These are phyloP conservation scores for Caenorhabditis remanei DNA, from an alignment of 1,140 invertebrate species.

Conservation along the genomic window DNA sequence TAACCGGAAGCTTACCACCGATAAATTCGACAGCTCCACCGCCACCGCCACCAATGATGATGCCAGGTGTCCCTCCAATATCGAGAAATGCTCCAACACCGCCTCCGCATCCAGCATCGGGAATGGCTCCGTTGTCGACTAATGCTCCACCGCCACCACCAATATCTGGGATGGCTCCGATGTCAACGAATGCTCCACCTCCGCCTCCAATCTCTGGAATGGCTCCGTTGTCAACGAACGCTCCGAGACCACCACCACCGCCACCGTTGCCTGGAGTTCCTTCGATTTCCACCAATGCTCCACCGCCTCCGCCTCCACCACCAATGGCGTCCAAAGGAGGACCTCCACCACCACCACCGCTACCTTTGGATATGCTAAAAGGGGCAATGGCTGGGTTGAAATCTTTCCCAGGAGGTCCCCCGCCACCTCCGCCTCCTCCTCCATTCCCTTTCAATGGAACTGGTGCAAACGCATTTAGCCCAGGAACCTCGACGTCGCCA, in stretches of 20 bases:
- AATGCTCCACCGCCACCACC: neutral
- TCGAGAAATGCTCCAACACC: neutral
- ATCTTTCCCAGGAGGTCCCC: neutral
- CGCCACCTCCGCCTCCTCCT: slow-evolving; percentile 1
- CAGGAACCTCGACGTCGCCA: slow-evolving; percentile 2
- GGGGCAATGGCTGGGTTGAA: neutral
- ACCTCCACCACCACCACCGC: slow-evolving; percentile 1
- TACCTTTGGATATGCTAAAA: slow-evolving; percentile 8
- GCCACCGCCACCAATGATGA: neutral
- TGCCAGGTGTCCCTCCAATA: neutral
- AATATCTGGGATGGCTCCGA: neutral
- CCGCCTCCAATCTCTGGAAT: neutral
- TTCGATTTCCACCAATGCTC: neutral
- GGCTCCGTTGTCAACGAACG: neutral
- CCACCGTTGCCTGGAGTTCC: neutral
- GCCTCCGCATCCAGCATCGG: neutral
- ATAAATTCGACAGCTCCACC: neutral
- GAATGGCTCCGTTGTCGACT: neutral
- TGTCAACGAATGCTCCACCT: neutral
- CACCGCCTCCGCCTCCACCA: neutral
- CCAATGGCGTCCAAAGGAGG: neutral
- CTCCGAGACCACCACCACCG: neutral
- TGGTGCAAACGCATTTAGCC: neutral
- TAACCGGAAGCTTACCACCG: neutral
- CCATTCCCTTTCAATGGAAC: slow-evolving; percentile 22